Evolutionary conservation across 2,888 invertebrate species (phyloP).

Genomic region (Platyscelio sp.): DNA sequence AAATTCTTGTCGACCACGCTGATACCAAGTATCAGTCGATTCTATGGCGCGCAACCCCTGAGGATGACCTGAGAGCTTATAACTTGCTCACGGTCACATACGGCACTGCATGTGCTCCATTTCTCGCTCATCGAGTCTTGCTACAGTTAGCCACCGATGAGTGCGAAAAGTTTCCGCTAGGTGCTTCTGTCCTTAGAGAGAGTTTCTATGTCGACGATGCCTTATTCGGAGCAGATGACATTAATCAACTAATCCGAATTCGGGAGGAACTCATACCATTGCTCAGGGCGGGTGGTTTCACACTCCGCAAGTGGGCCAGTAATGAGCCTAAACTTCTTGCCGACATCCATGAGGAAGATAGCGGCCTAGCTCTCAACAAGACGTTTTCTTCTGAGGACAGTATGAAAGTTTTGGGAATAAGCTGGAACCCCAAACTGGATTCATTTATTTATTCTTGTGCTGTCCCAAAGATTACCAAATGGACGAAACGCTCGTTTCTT

Average conservation of each 20-base stretch:
- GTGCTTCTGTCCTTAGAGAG: not conserved
- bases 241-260: not conserved
- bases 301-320: constrained; percentile 15
- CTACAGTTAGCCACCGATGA: not conserved
- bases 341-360: constrained; percentile 2
- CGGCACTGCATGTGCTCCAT: not conserved
- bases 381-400: not conserved
- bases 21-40: not conserved
- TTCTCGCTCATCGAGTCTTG: not conserved
- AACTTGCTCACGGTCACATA: not conserved
- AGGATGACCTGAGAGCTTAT: not conserved
- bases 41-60: not conserved
- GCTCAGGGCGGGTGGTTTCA: constrained; percentile 2
- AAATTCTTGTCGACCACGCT: too few relatives aligned
- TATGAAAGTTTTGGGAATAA: not conserved
- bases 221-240: not conserved
- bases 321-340: not conserved
- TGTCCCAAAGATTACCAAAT: not conserved
- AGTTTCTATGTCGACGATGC: not conserved
- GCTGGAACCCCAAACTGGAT: not conserved
- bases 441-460: not conserved
- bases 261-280: not conserved
- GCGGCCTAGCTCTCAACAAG: not conserved
- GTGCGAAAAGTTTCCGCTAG: not conserved
- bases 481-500: constrained; percentile 12